Conservation (phyloP, 1,140 invertebrate species). For the Drosophila paulistorum region DNA sequence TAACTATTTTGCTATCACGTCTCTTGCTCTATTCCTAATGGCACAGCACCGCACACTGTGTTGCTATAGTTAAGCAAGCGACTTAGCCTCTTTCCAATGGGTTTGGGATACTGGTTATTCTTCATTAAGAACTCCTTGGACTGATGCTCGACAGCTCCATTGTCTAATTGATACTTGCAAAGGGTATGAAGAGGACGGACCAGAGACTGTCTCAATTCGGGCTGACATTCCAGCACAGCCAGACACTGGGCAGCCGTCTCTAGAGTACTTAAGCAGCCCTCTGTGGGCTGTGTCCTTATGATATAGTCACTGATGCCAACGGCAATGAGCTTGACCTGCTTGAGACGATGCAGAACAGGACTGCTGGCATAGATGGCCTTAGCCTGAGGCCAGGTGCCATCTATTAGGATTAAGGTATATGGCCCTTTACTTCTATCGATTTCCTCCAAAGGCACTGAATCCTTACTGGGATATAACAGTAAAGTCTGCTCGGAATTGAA, state of each 20-base stretch:
- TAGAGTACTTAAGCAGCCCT: slow-evolving; percentile 94
- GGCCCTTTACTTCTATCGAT: slow-evolving; percentile 83
- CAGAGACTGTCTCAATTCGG: slow-evolving; percentile 87
- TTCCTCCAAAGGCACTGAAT: slow-evolving; percentile 84
- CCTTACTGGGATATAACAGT: slow-evolving; percentile 91
- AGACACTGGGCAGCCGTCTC: slow-evolving; percentile 94
- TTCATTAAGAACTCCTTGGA: slow-evolving; percentile 95
- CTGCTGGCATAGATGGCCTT: slow-evolving; percentile 92
- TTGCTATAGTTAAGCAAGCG: slow-evolving; percentile 84
- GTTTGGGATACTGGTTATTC: slow-evolving; percentile 92
- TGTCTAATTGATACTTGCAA: slow-evolving; percentile 93
- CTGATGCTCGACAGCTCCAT: slow-evolving; percentile 96
- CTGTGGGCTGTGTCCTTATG: slow-evolving; percentile 95
- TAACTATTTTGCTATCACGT: slow-evolving; percentile 40
- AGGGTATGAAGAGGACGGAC: slow-evolving; percentile 91
- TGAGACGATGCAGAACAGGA: slow-evolving; percentile 86
- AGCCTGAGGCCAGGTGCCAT: slow-evolving; percentile 97
- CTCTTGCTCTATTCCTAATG: slow-evolving; percentile 13
- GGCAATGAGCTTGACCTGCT: slow-evolving; percentile 90
- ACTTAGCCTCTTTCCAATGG: slow-evolving; percentile 91
- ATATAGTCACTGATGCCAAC: slow-evolving; percentile 92
- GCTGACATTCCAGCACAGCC: slow-evolving; percentile 88
- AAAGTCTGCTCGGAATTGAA: slow-evolving; percentile 89
- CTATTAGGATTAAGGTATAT: slow-evolving; percentile 94
- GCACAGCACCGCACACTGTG: slow-evolving; percentile 40